These are phyloP conservation scores for Heliconius ethilla DNA, from an alignment of 2,888 invertebrate species.

Conservation along the genomic window DNA sequence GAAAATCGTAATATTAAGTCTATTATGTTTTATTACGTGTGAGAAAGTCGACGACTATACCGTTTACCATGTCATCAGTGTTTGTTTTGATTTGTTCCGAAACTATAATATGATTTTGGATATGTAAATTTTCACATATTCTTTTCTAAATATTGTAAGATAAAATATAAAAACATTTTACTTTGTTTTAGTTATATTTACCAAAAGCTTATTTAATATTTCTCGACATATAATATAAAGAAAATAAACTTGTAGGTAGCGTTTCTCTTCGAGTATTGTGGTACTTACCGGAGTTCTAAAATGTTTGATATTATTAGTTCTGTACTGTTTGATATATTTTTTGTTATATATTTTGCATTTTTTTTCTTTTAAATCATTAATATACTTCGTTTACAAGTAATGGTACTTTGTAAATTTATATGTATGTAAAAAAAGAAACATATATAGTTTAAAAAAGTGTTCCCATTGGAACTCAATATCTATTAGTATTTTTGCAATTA, in stretches of 20 bases:
- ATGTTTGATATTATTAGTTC: neutral
- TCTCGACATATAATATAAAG: neutral
- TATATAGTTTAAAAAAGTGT: too few relatives aligned
- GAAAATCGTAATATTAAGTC: neutral
- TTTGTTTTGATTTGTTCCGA: slow-evolving; percentile 74
- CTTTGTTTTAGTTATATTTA: neutral
- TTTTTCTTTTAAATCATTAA: neutral
- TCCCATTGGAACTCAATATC: too few relatives aligned
- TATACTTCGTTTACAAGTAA: neutral
- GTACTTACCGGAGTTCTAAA: neutral
- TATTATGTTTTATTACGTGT: neutral
- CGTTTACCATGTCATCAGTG: slow-evolving; percentile 78
- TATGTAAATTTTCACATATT: neutral
- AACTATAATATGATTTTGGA: slow-evolving; percentile 21
- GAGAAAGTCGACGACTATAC: slow-evolving; percentile 28
- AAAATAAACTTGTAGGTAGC: neutral
- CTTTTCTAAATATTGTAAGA: neutral
- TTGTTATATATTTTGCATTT: neutral
- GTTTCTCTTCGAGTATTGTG: neutral
- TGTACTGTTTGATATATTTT: neutral
- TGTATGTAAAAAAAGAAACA: too few relatives aligned
- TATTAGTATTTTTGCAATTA: too few relatives aligned
- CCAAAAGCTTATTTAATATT: neutral
- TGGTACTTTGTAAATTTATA: neutral
- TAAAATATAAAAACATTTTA: neutral